Base-by-base conservation (phyloP, 2,888 invertebrate species). In the Catocala sponsa region DNA sequence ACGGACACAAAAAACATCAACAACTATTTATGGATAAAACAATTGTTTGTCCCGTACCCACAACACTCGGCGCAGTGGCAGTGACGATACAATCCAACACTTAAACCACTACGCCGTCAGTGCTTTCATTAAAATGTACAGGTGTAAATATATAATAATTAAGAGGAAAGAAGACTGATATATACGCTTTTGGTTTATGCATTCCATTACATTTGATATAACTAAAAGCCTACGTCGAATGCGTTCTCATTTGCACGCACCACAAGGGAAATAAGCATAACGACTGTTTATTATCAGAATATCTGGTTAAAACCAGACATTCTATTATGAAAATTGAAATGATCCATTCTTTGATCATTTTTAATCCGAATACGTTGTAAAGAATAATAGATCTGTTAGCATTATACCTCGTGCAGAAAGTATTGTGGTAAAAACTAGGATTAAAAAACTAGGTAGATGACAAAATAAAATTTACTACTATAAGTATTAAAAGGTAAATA, bases 261-360 rank as follows among this genome's bases (percentile, higher is more conserved):
- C 72, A 59, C 71, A 47, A 62, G 76, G 68, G 68, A 71, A 71
- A 71, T 75, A 72, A 75, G 72, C 62, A 58, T 71, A 71, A 75
- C 72, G 71, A 75, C 62, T 59, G 75, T 71, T 62, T 71, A 71
- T 46, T 74, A 59, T 33, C 32, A 52, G 53, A 75, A 71, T 71
- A 71, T 75, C 68, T 67, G 44, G 69, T 72, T 9, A 38, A 38
- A 38, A 38, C 35, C 35, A 38, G 35, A 38, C 35, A 38, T 72
- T 46, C 54, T 62, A 68, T 62, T 68, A 72, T 64, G 76, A 64
- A 57, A 43, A 68, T 69, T 62, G 59, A 73, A 76, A 62, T 64
- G 54, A 58, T 58, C 50, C 55, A 52, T 75, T 59, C 55, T 7
- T n/a, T 38, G 9, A 49, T 33, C 33, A 48, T 13, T 25, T 44